Percentiles rank a stretch among this genome's conserved stretches.
These are phyloP conservation scores for Digitonthophagus gazella DNA, from an alignment of 2,888 invertebrate species.

Conservation along the genomic window DNA sequence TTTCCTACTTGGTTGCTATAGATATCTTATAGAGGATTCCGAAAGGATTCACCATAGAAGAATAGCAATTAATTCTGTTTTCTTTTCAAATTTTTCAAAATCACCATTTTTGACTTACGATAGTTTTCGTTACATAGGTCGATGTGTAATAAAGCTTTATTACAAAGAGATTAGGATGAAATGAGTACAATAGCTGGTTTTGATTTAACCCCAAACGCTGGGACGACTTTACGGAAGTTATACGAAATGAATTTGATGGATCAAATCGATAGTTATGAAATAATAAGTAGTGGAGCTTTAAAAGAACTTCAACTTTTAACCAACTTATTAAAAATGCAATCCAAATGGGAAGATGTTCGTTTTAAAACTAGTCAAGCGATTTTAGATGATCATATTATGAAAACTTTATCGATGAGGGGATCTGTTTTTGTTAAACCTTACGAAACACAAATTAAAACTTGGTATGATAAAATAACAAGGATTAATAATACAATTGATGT, in stretches of 20 bases:
- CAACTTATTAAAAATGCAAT: constrained; percentile 73
- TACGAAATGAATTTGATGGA: constrained; percentile 68
- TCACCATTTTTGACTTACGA: no score
- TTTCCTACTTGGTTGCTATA: no score
- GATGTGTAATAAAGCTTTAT: constrained; percentile 82
- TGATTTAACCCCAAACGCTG: constrained; percentile 82
- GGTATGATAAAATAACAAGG: constrained; percentile 72
- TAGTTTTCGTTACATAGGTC: no score
- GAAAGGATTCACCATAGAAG: no score
- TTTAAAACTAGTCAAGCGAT: constrained; percentile 73
- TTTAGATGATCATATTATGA: constrained; percentile 80
- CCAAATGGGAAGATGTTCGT: constrained; percentile 74
- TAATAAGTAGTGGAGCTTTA: constrained; percentile 79
- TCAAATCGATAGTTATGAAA: constrained; percentile 74
- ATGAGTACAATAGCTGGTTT: constrained; percentile 79
- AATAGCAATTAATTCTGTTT: no score
- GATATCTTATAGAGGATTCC: no score
- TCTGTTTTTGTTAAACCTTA: constrained; percentile 85
- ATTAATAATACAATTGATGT: constrained; percentile 74
- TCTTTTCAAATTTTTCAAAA: no score
- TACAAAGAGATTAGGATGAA: constrained; percentile 81
- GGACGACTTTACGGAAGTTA: constrained; percentile 78
- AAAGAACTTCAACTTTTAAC: constrained; percentile 75
- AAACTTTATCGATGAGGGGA: constrained; percentile 80
- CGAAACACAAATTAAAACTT: constrained; percentile 64